Percentiles rank a stretch among this genome's conserved stretches.
phyloP scores from a whole-genome alignment of 2,888 invertebrate genomes.

The Aspidapion aeneum region DNA sequence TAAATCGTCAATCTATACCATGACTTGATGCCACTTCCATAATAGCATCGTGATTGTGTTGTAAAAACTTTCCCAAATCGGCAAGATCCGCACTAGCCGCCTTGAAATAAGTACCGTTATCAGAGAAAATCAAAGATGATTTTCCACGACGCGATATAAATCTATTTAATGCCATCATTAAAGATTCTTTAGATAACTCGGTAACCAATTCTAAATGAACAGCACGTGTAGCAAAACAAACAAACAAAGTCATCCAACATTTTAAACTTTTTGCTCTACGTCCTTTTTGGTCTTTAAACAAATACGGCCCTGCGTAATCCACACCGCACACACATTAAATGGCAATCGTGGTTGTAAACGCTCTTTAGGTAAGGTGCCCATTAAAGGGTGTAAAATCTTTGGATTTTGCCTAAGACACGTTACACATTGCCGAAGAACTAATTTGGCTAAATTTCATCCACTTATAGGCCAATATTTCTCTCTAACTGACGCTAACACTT shows the following conservation, averaged over 20 bases:
- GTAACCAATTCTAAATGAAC: conserved; percentile 15
- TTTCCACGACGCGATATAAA: conserved; percentile 13
- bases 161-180: conserved; percentile 9
- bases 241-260: conserved; percentile 12
- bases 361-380: conserved; percentile 19
- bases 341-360: conserved; percentile 11
- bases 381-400: conserved; percentile 10
- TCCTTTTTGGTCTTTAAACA: conserved; percentile 6
- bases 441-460: conserved; percentile 9
- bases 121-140: conserved; percentile 12
- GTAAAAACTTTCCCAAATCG: conserved; percentile 13
- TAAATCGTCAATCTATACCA: conserved; percentile 12
- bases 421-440: conserved; percentile 17
- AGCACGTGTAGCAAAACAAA: conserved; percentile 9
- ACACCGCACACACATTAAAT: conserved; percentile 15
- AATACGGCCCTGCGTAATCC: conserved; percentile 22
- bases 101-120: conserved; percentile 20
- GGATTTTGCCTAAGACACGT: conserved; percentile 23
- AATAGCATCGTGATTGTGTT: conserved; percentile 8
- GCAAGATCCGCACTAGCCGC: conserved; percentile 11
- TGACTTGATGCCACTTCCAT: background rate
- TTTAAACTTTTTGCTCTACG: conserved; percentile 12
- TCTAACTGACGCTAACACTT: conserved; percentile 23
- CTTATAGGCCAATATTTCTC: conserved; percentile 13
- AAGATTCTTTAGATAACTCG: conserved; percentile 9